Conservation (phyloP, 2,113 vertebrate genomes). For the Oplegnathus fasciatus region DNA sequence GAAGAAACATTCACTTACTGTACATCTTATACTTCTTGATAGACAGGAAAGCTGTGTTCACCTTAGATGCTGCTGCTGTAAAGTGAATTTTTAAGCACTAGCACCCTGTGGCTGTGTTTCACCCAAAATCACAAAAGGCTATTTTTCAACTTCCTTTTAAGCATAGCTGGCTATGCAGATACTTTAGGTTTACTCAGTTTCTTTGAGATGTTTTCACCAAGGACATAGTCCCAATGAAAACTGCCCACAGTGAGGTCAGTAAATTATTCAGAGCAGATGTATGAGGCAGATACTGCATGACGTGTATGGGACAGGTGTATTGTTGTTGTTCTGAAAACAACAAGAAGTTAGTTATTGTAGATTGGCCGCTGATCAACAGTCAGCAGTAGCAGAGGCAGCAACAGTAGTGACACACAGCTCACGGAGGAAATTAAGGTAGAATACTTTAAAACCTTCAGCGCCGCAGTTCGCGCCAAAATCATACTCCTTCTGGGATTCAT, state of each 20-base stretch:
- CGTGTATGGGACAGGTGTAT: neutral
- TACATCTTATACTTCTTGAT: neutral
- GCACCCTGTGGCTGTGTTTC: neutral
- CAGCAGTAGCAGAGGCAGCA: neutral
- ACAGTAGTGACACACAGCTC: neutral
- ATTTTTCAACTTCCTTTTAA: neutral
- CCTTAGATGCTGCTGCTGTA: neutral
- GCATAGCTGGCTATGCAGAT: neutral
- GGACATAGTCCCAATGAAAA: neutral
- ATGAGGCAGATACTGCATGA: neutral
- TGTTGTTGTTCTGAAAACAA: neutral
- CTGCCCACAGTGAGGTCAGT: slow-evolving; percentile 4
- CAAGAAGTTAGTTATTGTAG: neutral
- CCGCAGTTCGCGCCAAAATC: too few relatives aligned
- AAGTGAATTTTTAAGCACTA: neutral
- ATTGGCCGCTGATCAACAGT: neutral
- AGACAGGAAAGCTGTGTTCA: neutral
- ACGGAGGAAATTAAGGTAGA: neutral
- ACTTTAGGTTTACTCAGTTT: neutral
- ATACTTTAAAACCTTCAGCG: neutral
- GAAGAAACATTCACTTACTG: neutral
- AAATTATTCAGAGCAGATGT: slow-evolving; percentile 11
- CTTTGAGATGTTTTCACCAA: neutral
- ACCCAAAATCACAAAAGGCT: neutral
- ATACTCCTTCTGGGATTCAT: too few relatives aligned